Evolutionary conservation across 1,140 invertebrate species (phyloP), one percentile per base, ranked within the genome.

Genomic region (Orius laevigatus): DNA sequence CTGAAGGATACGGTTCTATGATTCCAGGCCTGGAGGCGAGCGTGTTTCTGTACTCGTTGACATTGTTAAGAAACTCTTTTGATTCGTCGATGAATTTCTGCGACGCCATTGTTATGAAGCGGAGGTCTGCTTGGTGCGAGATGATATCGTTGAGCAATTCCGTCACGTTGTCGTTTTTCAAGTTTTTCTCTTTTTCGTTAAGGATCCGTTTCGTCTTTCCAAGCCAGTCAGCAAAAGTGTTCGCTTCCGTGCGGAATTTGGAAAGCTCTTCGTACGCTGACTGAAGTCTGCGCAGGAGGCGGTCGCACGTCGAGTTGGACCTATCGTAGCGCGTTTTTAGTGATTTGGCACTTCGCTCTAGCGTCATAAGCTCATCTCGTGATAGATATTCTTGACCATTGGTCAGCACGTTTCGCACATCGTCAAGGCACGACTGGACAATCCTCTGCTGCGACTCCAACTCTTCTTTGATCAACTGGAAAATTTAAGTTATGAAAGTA

Each of bases 51-150:
- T 41, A 48, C 20, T 53, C 46, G 34, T 53, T 53, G 25, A 49
- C 36, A 16, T 19, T n/a, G n/a, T 32, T 38, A 12, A 47, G 11
- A 48, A 49, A 54, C 52, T 51, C 77, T 66, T 89, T 91, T 58
- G 85, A 86, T 63, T 94, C 87, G 58, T 93, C 88, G 33, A 91
- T 75, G 63, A 93, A 95, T 64, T 93, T 93, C 66, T 94, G 88
- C 0, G 86, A 87, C 1, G 86, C 79, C 81, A 95, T 92, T 1
- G 87, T 90, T 49, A 94, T 89, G 62, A 93, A 95, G 18, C 90
- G 19, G 1, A 94, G 66, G 66, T 96, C 91, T 1, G 88, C 91
- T 64, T 94, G 88, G 60, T 94, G 90, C 2, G 87, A 81, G 56
- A 94, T 90, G 0, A 95, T 86, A 64, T 96, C 90, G 48, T 79